Conservation (phyloP, 2,888 invertebrate species). For the Hecatera dysodea region DNA sequence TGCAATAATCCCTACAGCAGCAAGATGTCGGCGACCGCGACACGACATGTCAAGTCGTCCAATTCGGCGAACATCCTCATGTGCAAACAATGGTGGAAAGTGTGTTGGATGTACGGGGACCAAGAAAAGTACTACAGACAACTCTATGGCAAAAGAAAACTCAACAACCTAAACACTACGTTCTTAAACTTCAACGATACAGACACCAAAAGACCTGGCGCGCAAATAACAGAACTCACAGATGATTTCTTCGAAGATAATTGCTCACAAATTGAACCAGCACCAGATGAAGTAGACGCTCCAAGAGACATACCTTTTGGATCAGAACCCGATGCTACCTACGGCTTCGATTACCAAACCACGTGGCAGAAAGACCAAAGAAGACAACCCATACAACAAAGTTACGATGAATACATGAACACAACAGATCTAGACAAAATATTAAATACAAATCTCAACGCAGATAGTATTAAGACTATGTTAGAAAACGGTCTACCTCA, state of each 20-base stretch:
- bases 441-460: constrained; percentile 75
- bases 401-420: constrained; percentile 83
- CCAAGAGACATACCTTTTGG: constrained; percentile 75
- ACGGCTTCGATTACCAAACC: constrained; percentile 82
- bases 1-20: constrained; percentile 55
- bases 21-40: constrained; percentile 88
- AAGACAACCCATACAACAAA: constrained; percentile 87
- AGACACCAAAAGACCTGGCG: constrained; percentile 86
- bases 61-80: constrained; percentile 94
- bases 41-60: constrained; percentile 88
- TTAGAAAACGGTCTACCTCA: constrained; percentile 87
- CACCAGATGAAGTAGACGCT: constrained; percentile 80
- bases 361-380: constrained; percentile 89
- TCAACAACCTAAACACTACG: constrained; percentile 80
- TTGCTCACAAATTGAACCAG: constrained; percentile 81
- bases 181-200: constrained; percentile 80
- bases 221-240: constrained; percentile 88
- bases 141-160: constrained; percentile 93
- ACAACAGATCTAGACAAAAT: constrained; percentile 85
- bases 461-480: constrained; percentile 85
- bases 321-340: constrained; percentile 83
- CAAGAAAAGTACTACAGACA: constrained; percentile 96
- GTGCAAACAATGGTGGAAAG: constrained; percentile 97
- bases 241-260: constrained; percentile 87
- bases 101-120: constrained; percentile 96